phyloP scores from a whole-genome alignment of 2,888 invertebrate species.

The Andricus quercusramuli region DNA sequence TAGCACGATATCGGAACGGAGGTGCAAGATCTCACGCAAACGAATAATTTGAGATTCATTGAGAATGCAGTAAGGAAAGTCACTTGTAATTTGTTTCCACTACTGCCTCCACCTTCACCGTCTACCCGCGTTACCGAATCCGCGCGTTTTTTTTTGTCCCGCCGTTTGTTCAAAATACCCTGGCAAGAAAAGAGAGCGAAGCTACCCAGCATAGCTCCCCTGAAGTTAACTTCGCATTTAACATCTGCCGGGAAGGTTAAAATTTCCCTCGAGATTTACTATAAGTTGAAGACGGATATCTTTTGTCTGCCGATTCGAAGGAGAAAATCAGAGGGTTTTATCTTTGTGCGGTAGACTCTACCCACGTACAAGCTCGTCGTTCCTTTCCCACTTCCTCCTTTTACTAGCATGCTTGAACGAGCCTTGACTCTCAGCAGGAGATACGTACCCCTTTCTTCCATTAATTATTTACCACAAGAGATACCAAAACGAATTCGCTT shows the following conservation, averaged over 20 bases:
- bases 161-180: conserved; percentile 71
- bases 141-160: conserved; percentile 65
- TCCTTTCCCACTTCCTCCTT: not conserved
- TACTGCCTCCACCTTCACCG: conserved; percentile 57
- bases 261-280: conserved; percentile 74
- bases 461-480: conserved; percentile 58
- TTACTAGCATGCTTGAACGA: conserved; percentile 13
- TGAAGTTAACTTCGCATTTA: conserved; percentile 74
- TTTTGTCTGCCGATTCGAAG: conserved; percentile 61
- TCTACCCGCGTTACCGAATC: conserved; percentile 49
- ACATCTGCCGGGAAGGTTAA: conserved; percentile 73
- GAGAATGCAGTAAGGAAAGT: conserved; percentile 71
- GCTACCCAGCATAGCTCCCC: conserved; percentile 56
- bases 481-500: conserved; percentile 50
- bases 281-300: conserved; percentile 66
- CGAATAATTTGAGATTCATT: conserved; percentile 77
- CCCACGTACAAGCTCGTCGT: conserved; percentile 13
- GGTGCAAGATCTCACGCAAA: conserved; percentile 55
- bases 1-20: conserved; percentile 54
- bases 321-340: conserved; percentile 64
- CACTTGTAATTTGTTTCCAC: conserved; percentile 77
- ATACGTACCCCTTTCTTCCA: conserved; percentile 49
- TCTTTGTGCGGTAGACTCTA: conserved; percentile 47
- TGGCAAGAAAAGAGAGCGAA: conserved; percentile 56
- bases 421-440: conserved; percentile 22